phyloP scores from a whole-genome alignment of 1,140 invertebrate species.

The Drosophila nannoptera region DNA sequence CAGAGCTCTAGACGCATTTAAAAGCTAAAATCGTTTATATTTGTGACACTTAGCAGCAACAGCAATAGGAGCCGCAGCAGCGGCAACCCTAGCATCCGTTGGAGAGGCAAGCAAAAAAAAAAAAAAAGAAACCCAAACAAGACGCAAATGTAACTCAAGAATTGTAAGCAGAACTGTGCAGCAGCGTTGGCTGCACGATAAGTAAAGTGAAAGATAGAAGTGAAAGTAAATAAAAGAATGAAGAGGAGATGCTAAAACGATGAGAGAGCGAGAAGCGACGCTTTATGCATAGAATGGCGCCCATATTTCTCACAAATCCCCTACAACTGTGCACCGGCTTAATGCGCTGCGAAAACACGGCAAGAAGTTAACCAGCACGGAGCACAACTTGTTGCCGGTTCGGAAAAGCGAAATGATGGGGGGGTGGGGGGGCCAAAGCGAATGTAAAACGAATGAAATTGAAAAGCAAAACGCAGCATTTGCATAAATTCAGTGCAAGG shows the following conservation, averaged over 20 bases:
- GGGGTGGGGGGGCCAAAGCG: too few species aligned
- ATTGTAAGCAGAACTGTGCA: constrained; percentile 48
- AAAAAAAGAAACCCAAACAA: constrained; percentile 25
- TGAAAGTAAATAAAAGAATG: constrained; percentile 65
- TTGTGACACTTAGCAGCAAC: constrained; percentile 61
- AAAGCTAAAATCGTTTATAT: constrained; percentile 72
- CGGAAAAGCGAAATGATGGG: constrained; percentile 17
- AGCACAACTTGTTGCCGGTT: constrained; percentile 54
- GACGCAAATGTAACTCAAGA: constrained; percentile 47
- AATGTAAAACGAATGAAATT: constrained; percentile 61
- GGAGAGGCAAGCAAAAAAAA: background rate
- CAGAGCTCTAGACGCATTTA: constrained; percentile 55
- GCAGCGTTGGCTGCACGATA: constrained; percentile 53
- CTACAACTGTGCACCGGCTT: constrained; percentile 43
- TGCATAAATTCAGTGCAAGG: constrained; percentile 62
- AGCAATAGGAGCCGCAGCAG: constrained; percentile 12
- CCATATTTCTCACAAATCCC: constrained; percentile 66
- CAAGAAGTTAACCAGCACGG: constrained; percentile 57
- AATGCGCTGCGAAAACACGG: constrained; percentile 61
- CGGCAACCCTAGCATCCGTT: too few species aligned
- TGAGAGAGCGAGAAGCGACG: constrained; percentile 15
- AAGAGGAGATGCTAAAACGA: background rate
- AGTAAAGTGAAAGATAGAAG: constrained; percentile 27
- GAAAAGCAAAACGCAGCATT: constrained; percentile 70
- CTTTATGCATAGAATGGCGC: constrained; percentile 69